Evolutionary conservation across 1,140 invertebrate genomes (phyloP), one percentile per base, ranked within the genome.

Genomic region (Calosoma granatense): DNA sequence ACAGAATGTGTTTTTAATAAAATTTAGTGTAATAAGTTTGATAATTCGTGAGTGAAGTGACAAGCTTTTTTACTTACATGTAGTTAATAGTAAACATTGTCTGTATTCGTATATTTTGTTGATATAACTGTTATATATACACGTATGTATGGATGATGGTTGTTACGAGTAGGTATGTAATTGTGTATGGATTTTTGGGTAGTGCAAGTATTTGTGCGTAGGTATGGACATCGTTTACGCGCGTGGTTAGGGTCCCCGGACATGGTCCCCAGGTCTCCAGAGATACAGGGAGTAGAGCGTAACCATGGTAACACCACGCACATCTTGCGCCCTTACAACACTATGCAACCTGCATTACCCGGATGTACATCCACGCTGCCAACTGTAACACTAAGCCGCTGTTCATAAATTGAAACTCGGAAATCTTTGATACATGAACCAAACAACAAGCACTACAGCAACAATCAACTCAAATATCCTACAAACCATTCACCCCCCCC

Each of bases 251-350:
- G 41, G 41, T 36, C 41, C n/a, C 41, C 41, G 41, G 15, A 47
- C 41, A 47, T 47, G 17, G 41, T 47, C 41, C 41, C 41, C 17
- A 47, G 41, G 41, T 47, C 41, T 47, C 41, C 41, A 47, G 41
- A 47, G 41, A 47, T 47, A 47, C 41, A 47, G 41, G 41, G 41
- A 47, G 41, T 47, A 47, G 41, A 47, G 41, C 41, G 41, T 47
- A 47, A 17, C 41, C 17, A 47, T 47, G 15, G 41, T 17, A 47
- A 47, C 41, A 47, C 41, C 41, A 47, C 41, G 41, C 41, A 17
- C 41, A 47, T 47, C 41, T 4, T 4, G 17, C 6, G 15, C 3
- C 41, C 41, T 17, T 17, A 6, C 9, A 4, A 11, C 17, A 17
- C 3, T 17, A 47, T 47, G 41, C 41, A 47, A 47, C 41, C 41